phyloP scores from a whole-genome alignment of 2,113 vertebrate species.

The Stictonetta naevosa region DNA sequence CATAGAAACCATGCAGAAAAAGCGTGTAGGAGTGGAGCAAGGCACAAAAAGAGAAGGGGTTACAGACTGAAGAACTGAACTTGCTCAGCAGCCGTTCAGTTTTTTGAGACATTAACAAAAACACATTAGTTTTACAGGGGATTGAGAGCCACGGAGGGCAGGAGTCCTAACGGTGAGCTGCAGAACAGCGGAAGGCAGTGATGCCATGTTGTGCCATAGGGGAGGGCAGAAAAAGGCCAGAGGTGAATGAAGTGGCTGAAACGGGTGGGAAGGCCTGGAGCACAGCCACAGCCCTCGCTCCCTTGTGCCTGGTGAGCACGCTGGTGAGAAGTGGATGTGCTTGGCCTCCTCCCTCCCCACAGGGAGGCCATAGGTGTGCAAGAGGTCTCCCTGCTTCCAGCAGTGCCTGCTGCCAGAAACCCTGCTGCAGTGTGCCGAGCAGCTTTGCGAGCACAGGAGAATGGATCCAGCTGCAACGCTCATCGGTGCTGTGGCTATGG shows the following conservation, averaged over 20 bases:
- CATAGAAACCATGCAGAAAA: slow-evolving; percentile 56
- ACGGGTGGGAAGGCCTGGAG: background rate
- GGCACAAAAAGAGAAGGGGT: background rate
- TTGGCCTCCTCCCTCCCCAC: background rate
- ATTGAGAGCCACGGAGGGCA: background rate
- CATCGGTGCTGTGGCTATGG: rapidly evolving
- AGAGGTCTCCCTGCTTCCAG: background rate
- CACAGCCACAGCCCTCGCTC: rapidly evolving
- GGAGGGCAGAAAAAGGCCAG: background rate
- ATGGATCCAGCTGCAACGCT: background rate
- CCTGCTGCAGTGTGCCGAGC: background rate
- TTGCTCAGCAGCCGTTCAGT: background rate
- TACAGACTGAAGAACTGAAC: background rate
- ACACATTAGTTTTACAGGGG: background rate
- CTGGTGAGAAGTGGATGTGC: background rate
- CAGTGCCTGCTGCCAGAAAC: background rate
- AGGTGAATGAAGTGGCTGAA: background rate
- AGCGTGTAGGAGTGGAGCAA: slow-evolving; percentile 42
- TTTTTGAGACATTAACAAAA: background rate
- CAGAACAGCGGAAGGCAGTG: background rate
- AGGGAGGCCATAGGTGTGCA: rapidly evolving
- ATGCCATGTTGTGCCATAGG: background rate
- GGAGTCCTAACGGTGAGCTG: background rate
- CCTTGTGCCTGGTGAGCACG: background rate
- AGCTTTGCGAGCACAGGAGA: background rate